These are phyloP conservation scores for Cynopterus brachyotis DNA, from an alignment of 2,113 vertebrate species.

Conservation along the genomic window DNA sequence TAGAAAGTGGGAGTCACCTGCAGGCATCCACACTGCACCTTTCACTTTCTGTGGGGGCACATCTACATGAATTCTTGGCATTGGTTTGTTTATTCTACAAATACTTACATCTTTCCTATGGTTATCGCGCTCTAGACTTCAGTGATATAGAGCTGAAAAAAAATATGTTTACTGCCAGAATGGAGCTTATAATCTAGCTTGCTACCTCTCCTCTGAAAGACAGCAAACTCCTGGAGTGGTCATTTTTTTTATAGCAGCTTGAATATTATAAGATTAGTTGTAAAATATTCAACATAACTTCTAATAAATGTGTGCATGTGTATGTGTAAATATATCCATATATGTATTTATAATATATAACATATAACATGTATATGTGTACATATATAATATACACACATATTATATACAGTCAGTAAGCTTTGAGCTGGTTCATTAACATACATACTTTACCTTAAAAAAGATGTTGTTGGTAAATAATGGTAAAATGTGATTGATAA, in stretches of 20 bases:
- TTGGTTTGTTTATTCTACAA: not conserved
- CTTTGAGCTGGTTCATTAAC: not conserved
- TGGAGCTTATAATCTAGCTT: not conserved
- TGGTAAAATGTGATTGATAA: not conserved
- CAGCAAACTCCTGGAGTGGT: not conserved
- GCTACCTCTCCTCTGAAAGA: not conserved
- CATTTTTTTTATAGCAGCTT: not conserved
- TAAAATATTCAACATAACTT: not conserved
- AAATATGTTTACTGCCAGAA: not conserved
- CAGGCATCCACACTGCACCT: not conserved
- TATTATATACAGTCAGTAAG: not conserved
- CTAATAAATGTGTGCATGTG: not conserved
- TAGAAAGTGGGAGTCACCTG: not conserved
- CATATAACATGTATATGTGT: not conserved
- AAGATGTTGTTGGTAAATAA: not conserved
- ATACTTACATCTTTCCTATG: not conserved
- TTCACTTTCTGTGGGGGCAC: not conserved
- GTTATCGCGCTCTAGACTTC: not conserved
- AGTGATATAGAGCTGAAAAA: not conserved
- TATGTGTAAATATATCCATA: not conserved
- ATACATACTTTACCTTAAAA: constrained; percentile 1
- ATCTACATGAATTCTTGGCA: not conserved
- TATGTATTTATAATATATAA: no score
- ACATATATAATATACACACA: not conserved
- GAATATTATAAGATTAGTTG: not conserved